These are phyloP conservation scores for Cossypha niveicapilla DNA, from an alignment of 2,797 vertebrate species.

Conservation along the genomic window DNA sequence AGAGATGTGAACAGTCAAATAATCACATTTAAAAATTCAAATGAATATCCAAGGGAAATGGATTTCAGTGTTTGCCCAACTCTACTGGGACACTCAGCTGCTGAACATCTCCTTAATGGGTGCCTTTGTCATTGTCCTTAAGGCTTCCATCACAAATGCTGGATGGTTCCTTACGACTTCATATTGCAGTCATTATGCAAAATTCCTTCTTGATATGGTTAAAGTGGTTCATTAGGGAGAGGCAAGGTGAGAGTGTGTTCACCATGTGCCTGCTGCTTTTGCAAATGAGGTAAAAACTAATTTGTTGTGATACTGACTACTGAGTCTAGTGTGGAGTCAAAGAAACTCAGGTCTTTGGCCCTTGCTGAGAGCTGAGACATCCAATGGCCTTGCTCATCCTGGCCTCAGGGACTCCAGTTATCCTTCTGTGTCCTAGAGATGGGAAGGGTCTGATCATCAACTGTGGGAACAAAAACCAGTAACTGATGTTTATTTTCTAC, in stretches of 20 bases:
- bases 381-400: neutral
- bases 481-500: neutral
- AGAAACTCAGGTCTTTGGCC: neutral
- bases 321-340: neutral
- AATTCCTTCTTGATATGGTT: neutral
- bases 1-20: slow-evolving; percentile 35
- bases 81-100: neutral
- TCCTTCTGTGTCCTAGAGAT: neutral
- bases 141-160: slow-evolving; percentile 6
- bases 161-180: neutral
- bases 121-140: slow-evolving; percentile 44
- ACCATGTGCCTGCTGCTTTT: neutral
- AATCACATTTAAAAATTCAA: slow-evolving; percentile 46
- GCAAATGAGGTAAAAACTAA: neutral
- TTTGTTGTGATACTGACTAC: neutral
- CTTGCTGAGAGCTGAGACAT: neutral
- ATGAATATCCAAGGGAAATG: slow-evolving; percentile 38
- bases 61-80: slow-evolving; percentile 9
- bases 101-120: neutral
- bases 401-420: neutral
- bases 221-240: neutral
- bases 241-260: neutral
- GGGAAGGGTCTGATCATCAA: neutral
- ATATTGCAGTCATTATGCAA: neutral
- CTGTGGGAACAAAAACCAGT: neutral